Evolutionary conservation across 2,113 vertebrate species (phyloP).

Genomic region (Pteruthius melanotis): DNA sequence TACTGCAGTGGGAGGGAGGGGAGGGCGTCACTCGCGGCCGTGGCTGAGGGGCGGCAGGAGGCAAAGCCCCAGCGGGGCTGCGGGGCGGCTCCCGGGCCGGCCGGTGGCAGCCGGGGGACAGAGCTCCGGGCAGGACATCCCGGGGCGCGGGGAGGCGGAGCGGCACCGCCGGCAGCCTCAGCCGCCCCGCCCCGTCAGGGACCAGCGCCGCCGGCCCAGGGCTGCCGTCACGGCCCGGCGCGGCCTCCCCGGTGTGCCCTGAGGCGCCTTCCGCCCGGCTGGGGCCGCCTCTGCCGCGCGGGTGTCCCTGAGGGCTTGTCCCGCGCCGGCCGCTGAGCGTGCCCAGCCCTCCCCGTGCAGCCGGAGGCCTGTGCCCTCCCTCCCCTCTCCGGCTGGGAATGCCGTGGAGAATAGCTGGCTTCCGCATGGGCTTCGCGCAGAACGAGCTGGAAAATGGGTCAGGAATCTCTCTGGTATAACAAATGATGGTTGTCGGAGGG

Average conservation of each 20-base stretch:
- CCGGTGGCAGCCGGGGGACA: too few species aligned
- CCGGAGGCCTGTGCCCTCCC: accelerated
- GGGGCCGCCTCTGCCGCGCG: background rate
- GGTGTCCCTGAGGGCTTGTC: background rate
- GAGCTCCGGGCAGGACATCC: background rate
- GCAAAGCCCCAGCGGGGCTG: background rate
- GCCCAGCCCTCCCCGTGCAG: background rate
- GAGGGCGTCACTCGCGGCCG: too few species aligned
- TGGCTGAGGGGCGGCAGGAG: background rate
- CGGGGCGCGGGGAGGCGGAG: background rate
- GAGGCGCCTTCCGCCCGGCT: background rate
- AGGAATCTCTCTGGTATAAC: background rate
- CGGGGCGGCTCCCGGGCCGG: background rate
- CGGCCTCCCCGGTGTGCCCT: background rate
- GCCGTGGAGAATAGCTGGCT: background rate
- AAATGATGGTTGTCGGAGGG: background rate
- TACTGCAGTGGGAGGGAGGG: too few species aligned
- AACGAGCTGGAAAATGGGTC: background rate
- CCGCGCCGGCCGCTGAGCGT: background rate
- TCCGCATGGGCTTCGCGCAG: background rate
- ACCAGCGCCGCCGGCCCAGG: background rate
- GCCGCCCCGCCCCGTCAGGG: background rate
- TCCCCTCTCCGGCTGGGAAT: background rate
- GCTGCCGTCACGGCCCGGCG: background rate
- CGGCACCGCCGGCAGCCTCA: background rate